phyloP scores from a whole-genome alignment of 2,888 invertebrate species.

The Drosophila paranaensis region DNA sequence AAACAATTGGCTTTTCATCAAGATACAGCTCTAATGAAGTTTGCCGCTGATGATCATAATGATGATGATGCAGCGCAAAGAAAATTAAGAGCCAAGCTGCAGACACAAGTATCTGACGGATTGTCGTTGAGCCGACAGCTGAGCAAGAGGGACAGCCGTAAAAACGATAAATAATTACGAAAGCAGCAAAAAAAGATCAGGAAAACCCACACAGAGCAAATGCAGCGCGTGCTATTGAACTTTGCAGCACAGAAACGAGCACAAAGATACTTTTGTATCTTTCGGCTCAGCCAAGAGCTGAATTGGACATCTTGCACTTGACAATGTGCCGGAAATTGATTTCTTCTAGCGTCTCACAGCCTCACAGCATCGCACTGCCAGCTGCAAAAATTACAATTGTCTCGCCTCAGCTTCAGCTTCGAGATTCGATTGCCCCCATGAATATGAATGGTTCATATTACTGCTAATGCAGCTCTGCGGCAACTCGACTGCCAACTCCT shows the following conservation, averaged over 20 bases:
- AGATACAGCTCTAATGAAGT: conserved; percentile 42
- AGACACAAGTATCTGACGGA: conserved; percentile 62
- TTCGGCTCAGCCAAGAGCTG: conserved; percentile 16
- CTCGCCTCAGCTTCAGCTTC: conserved; percentile 30
- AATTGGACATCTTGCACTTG: conserved; percentile 54
- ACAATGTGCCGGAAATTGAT: conserved; percentile 71
- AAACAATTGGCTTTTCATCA: conserved; percentile 69
- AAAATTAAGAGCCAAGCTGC: conserved; percentile 52
- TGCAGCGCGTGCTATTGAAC: conserved; percentile 65
- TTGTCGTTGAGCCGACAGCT: conserved; percentile 61
- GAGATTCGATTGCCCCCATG: conserved; percentile 11
- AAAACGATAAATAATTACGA: conserved; percentile 50
- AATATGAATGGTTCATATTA: conserved; percentile 39
- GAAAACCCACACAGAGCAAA: conserved; percentile 1
- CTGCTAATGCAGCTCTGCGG: conserved; percentile 17
- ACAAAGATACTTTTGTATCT: conserved; percentile 42
- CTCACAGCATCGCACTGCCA: conserved; percentile 8
- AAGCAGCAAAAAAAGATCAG: not conserved
- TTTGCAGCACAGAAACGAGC: conserved; percentile 32
- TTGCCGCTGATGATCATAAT: conserved; percentile 15
- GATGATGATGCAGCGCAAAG: conserved; percentile 62
- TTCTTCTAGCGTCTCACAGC: conserved; percentile 30
- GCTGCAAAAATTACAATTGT: conserved; percentile 50
- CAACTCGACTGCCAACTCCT: conserved; percentile 5
- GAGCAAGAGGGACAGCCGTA: conserved; percentile 38